These are phyloP conservation scores for Mobula birostris DNA, from an alignment of 2,113 vertebrate genomes.

Conservation along the genomic window DNA sequence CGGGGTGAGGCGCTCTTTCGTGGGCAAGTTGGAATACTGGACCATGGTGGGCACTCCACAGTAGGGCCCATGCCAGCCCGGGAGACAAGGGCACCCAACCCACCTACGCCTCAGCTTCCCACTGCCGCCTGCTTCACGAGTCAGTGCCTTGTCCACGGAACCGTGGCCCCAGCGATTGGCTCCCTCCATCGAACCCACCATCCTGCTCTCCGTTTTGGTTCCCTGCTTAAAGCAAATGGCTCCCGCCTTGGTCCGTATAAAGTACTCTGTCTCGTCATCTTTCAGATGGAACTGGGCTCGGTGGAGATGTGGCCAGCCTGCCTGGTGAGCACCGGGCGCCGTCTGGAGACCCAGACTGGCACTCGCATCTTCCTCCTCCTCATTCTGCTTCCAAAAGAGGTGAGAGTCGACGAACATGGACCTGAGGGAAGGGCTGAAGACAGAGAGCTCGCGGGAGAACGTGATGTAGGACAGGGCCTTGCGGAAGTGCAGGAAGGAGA, in stretches of 20 bases:
- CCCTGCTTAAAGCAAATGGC: slow-evolving; percentile 86
- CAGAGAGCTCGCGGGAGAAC: slow-evolving; percentile 85
- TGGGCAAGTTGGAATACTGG: slow-evolving; percentile 92
- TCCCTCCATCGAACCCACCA: slow-evolving; percentile 42
- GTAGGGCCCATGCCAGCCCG: slow-evolving; percentile 93
- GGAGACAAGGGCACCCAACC: slow-evolving; percentile 86
- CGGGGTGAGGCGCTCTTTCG: slow-evolving; percentile 84
- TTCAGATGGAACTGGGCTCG: slow-evolving; percentile 63
- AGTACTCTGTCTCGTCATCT: slow-evolving; percentile 73
- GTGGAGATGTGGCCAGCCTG: slow-evolving; percentile 51
- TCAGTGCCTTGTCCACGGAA: not conserved
- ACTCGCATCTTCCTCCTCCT: slow-evolving; percentile 65
- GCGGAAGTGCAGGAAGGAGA: slow-evolving; percentile 97
- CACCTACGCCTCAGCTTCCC: slow-evolving; percentile 49
- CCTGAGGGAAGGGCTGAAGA: slow-evolving; percentile 89
- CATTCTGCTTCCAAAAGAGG: slow-evolving; percentile 85
- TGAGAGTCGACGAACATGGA: slow-evolving; percentile 80
- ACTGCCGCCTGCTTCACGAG: not conserved
- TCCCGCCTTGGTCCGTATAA: slow-evolving; percentile 82
- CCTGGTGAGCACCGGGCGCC: slow-evolving; percentile 59
- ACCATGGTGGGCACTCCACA: slow-evolving; percentile 95
- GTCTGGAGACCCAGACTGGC: slow-evolving; percentile 62
- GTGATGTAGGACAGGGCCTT: slow-evolving; percentile 97
- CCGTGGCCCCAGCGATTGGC: slow-evolving; percentile 50
- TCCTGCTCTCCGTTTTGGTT: slow-evolving; percentile 70